Conservation (phyloP, 2,113 vertebrate species). For the Myotis yumanensis region DNA sequence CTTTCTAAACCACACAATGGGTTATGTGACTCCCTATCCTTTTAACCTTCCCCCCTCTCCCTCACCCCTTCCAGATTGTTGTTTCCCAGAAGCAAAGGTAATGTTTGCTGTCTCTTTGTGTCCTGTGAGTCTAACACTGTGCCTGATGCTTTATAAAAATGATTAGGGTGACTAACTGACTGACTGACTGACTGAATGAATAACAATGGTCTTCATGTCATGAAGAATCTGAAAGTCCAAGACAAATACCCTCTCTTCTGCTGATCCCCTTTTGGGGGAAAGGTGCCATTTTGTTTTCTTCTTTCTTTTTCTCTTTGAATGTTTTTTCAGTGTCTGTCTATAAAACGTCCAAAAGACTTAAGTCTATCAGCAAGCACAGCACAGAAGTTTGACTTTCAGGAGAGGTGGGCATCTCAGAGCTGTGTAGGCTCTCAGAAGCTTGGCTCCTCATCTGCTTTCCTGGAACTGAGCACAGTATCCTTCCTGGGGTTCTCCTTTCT, state of each 20-base stretch:
- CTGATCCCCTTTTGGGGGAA: background rate
- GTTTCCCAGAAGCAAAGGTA: background rate
- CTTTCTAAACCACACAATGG: background rate
- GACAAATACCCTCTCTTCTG: background rate
- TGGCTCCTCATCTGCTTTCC: background rate
- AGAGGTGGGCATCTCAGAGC: background rate
- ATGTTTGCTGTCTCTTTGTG: background rate
- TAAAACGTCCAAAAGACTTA: background rate
- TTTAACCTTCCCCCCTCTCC: background rate
- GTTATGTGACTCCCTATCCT: background rate
- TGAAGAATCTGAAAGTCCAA: background rate
- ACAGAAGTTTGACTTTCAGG: background rate
- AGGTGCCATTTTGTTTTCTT: background rate
- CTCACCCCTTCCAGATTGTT: background rate
- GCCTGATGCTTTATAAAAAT: background rate
- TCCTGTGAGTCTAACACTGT: background rate
- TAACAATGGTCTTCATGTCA: background rate
- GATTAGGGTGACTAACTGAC: background rate
- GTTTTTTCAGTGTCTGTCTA: background rate
- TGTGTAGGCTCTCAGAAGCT: background rate
- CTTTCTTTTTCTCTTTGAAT: background rate
- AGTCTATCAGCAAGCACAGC: background rate
- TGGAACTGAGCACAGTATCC: background rate
- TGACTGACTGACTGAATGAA: background rate
- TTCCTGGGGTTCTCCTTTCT: background rate